Percentiles rank a stretch among this genome's conserved stretches.
These are phyloP conservation scores for Bombus breviceps DNA, from an alignment of 1,140 invertebrate species.

Conservation along the genomic window DNA sequence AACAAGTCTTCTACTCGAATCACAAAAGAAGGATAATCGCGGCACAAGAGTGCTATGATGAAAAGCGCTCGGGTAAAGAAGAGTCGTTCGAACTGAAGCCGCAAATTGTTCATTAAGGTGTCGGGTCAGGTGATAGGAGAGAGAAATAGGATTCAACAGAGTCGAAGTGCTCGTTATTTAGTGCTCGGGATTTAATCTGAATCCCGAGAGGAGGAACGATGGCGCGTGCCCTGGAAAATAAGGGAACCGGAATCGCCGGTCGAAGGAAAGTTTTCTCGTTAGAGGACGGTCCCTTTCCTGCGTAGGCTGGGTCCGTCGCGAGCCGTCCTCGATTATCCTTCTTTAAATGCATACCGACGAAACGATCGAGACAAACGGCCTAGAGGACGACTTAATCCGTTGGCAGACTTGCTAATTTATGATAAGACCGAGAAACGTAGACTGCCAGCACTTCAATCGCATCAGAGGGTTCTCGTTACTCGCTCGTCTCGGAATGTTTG, in stretches of 20 bases:
- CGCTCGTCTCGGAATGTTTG: background rate
- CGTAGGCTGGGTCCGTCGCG: too few species aligned
- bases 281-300: conserved; percentile 37
- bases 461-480: background rate
- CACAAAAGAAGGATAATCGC: background rate
- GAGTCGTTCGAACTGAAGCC: conserved; percentile 32
- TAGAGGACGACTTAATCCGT: background rate
- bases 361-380: conserved; percentile 20
- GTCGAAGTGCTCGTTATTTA: conserved; percentile 61
- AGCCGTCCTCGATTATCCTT: conserved; percentile 45
- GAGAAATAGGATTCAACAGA: conserved; percentile 64
- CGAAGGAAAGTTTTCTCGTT: conserved; percentile 72
- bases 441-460: background rate
- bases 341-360: conserved; percentile 46
- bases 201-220: conserved; percentile 42
- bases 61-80: background rate
- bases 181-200: conserved; percentile 73
- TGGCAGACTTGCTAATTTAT: conserved; percentile 27
- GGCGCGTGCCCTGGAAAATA: conserved; percentile 60
- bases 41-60: background rate
- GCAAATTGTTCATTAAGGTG: conserved; percentile 68
- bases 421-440: conserved; percentile 1
- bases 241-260: conserved; percentile 54
- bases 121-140: conserved; percentile 6
- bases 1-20: background rate